These are phyloP conservation scores for Drosophila kuntzei DNA, from an alignment of 2,888 invertebrate species.

Conservation along the genomic window DNA sequence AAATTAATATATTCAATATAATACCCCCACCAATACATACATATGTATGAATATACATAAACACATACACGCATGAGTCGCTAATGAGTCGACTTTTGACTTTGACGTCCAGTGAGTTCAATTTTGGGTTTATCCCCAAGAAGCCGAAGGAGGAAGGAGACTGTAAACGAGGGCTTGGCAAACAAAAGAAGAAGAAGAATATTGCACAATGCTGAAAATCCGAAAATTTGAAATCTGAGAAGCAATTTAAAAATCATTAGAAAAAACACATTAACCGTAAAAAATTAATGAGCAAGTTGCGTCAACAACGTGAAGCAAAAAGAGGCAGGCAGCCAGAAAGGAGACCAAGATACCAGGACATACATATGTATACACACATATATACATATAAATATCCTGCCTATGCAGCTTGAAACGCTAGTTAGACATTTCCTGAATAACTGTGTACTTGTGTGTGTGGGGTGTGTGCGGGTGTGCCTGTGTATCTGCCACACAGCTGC, in stretches of 20 bases:
- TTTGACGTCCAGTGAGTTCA: constrained; percentile 22
- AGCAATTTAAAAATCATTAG: constrained; percentile 81
- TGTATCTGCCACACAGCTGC: constrained; percentile 26
- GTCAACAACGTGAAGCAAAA: constrained; percentile 62
- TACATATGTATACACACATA: constrained; percentile 4
- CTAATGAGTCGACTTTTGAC: constrained; percentile 57
- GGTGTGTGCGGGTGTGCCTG: background rate
- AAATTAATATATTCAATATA: constrained; percentile 43
- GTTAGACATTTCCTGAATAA: constrained; percentile 12
- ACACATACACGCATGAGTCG: constrained; percentile 31
- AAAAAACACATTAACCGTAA: constrained; percentile 78
- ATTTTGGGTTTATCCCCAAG: constrained; percentile 6
- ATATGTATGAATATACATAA: background rate
- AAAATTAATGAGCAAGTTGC: constrained; percentile 79
- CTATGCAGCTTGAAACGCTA: constrained; percentile 31
- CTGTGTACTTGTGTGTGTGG: constrained; percentile 1
- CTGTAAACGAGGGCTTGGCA: constrained; percentile 11
- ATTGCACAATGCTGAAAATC: constrained; percentile 30
- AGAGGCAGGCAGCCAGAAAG: background rate
- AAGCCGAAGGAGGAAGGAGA: constrained; percentile 3
- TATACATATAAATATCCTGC: constrained; percentile 21
- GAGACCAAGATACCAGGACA: constrained; percentile 18
- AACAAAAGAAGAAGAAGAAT: constrained; percentile 12
- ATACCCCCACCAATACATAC: background rate
- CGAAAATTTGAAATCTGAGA: constrained; percentile 69